phyloP scores from a whole-genome alignment of 2,888 invertebrate species.

The Cataglyphis rosenhaueri region DNA sequence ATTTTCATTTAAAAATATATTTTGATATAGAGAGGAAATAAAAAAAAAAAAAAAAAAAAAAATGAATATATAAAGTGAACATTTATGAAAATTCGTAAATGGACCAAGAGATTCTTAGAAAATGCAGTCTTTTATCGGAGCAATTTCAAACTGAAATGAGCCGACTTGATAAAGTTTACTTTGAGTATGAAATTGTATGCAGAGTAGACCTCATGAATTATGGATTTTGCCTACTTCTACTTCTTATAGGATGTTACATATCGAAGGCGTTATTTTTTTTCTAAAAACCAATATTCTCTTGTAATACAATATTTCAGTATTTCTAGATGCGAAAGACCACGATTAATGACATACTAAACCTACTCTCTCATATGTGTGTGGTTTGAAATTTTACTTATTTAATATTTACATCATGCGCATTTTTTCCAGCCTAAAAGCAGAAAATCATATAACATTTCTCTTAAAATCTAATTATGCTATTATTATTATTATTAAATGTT shows the following conservation, averaged over 20 bases:
- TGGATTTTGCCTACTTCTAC: background rate
- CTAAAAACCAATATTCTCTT: background rate
- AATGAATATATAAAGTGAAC: background rate
- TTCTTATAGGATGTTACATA: background rate
- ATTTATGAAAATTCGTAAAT: background rate
- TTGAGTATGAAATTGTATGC: slow-evolving; percentile 12
- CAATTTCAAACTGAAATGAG: background rate
- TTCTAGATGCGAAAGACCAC: background rate
- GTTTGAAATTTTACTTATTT: background rate
- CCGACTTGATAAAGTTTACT: background rate
- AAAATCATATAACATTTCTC: background rate
- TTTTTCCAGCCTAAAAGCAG: background rate
- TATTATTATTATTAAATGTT: background rate
- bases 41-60: background rate
- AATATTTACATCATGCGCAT: background rate
- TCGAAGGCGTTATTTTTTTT: background rate
- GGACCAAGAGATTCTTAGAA: background rate
- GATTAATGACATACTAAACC: background rate
- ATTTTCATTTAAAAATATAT: background rate
- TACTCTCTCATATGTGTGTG: background rate
- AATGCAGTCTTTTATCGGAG: background rate
- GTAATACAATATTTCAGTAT: background rate
- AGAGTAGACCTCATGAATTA: slow-evolving; percentile 21
- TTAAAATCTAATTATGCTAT: background rate
- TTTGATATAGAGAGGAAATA: background rate